These are phyloP conservation scores for Oikopleura dioica DNA, from an alignment of 23 tunicate genomes.

Conservation along the genomic window DNA sequence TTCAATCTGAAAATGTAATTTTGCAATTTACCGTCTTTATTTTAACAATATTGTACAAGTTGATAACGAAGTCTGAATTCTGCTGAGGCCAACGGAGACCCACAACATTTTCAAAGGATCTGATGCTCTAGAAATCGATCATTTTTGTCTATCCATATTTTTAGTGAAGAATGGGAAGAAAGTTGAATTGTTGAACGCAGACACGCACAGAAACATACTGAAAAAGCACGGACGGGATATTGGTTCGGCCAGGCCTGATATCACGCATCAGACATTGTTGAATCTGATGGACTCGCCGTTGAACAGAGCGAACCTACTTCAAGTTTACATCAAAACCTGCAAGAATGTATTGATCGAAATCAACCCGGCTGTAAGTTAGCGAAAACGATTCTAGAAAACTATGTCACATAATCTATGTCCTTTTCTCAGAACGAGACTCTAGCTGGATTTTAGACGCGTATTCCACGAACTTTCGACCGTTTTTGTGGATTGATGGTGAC, in stretches of 20 bases:
- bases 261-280: slow-evolving; percentile 67
- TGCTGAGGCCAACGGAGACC: too few relatives aligned
- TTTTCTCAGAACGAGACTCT: too few relatives aligned
- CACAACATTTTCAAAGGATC: too few relatives aligned
- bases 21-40: too few relatives aligned
- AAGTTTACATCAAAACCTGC: slow-evolving; percentile 56
- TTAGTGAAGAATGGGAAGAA: slow-evolving; percentile 34
- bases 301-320: slow-evolving; percentile 67
- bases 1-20: too few relatives aligned
- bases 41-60: too few relatives aligned
- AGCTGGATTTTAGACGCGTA: slow-evolving; percentile 29
- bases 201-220: slow-evolving; percentile 43
- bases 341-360: slow-evolving; percentile 76
- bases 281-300: slow-evolving; percentile 87
- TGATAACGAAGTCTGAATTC: too few relatives aligned
- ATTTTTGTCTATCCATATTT: too few relatives aligned
- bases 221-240: slow-evolving; percentile 55
- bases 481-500: slow-evolving; percentile 96
- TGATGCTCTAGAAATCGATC: too few relatives aligned
- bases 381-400: not conserved
- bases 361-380: slow-evolving; percentile 23
- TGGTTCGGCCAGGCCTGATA: slow-evolving; percentile 83
- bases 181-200: slow-evolving; percentile 68
- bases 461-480: slow-evolving; percentile 88
- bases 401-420: too few relatives aligned